Evolutionary conservation across 2,888 invertebrate genomes (phyloP).

Genomic region (Drosophila parthenogenetica): DNA sequence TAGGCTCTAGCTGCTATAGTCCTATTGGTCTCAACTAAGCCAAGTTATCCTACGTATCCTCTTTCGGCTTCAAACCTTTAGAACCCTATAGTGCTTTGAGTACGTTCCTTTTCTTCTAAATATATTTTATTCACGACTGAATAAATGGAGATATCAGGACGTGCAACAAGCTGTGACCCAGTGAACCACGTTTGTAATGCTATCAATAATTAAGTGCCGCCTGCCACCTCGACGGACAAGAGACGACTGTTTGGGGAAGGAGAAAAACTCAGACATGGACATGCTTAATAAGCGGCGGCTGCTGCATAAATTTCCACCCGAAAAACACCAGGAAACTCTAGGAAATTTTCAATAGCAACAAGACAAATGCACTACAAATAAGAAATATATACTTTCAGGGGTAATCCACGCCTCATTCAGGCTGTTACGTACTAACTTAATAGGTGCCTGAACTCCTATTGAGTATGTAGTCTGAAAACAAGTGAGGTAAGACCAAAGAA

Average conservation of each 20-base stretch:
- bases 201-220: slow-evolving; percentile 79
- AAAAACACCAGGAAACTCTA: slow-evolving; percentile 41
- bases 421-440: no score
- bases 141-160: slow-evolving; percentile 11
- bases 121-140: neutral
- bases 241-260: neutral
- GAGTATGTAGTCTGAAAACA: no score
- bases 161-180: slow-evolving; percentile 66
- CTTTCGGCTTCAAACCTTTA: no score
- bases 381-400: no score
- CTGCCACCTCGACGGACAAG: slow-evolving; percentile 65
- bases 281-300: slow-evolving; percentile 77
- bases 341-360: neutral
- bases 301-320: slow-evolving; percentile 76
- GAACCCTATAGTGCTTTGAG: no score
- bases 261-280: slow-evolving; percentile 41
- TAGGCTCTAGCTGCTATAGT: slow-evolving; percentile 32
- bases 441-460: no score
- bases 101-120: no score
- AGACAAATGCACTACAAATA: slow-evolving; percentile 26
- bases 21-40: no score
- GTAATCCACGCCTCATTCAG: no score
- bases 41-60: no score
- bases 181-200: slow-evolving; percentile 75
- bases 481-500: no score